phyloP scores from a whole-genome alignment of 2,888 invertebrate species.

The Rhingia campestris region DNA sequence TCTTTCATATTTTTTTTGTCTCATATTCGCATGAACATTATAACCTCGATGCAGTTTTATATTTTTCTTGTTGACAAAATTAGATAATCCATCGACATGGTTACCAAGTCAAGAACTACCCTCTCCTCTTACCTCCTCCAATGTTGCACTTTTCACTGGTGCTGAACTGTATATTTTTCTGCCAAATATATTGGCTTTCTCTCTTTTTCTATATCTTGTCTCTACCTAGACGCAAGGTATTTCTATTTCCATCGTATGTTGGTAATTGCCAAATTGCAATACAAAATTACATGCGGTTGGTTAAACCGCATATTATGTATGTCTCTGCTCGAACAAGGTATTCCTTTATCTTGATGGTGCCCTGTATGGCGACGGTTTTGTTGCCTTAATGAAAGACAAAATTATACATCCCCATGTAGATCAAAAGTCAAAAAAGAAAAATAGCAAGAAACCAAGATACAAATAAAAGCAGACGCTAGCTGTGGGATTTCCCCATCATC shows the following conservation, averaged over 20 bases:
- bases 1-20: neutral
- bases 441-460: neutral
- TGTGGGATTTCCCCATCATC: constrained; percentile 43
- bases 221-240: constrained; percentile 36
- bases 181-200: constrained; percentile 36
- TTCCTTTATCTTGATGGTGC: constrained; percentile 14
- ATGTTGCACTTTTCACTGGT: constrained; percentile 19
- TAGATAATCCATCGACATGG: neutral
- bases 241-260: constrained; percentile 60
- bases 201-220: constrained; percentile 2
- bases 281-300: constrained; percentile 61
- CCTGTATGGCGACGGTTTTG: neutral
- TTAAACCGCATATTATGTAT: constrained; percentile 53
- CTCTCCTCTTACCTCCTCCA: neutral
- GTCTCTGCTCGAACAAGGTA: constrained; percentile 16
- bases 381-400: constrained; percentile 10
- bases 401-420: constrained; percentile 10
- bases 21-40: neutral
- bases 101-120: constrained; percentile 1
- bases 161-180: constrained; percentile 55
- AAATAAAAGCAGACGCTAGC: constrained; percentile 14
- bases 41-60: neutral
- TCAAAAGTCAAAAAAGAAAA: constrained; percentile 38
- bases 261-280: constrained; percentile 67
- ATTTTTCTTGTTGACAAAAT: neutral